Percentiles rank a stretch among this genome's conserved stretches.
Evolutionary conservation across 2,113 vertebrate genomes (phyloP).

Genomic region (Thamnaconus septentrionalis): DNA sequence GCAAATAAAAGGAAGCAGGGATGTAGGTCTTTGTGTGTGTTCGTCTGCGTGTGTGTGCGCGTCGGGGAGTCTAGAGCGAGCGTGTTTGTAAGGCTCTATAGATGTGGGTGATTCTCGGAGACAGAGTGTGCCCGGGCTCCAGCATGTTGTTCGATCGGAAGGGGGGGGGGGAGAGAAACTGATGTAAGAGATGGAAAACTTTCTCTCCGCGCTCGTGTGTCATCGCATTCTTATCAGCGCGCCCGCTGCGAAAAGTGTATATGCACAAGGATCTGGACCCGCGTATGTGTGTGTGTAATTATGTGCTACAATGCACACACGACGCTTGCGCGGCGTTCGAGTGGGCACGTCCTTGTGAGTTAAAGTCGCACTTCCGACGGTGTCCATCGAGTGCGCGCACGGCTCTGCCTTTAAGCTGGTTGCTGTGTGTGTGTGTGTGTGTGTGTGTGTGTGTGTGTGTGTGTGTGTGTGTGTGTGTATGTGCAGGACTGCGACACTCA

Average conservation of each 20-base stretch:
- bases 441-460: conserved; percentile 39
- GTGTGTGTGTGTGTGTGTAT: conserved; percentile 17
- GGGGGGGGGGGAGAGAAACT: conserved; percentile 59
- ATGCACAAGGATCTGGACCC: conserved; percentile 48
- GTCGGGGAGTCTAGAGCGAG: conserved; percentile 35
- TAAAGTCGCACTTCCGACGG: conserved; percentile 43
- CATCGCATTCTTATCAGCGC: conserved; percentile 59
- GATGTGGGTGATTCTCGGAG: conserved; percentile 54
- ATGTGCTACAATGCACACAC: conserved; percentile 56
- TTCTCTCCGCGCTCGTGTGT: conserved; percentile 48
- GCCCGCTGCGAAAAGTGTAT: conserved; percentile 40
- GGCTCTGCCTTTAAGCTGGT: conserved; percentile 30
- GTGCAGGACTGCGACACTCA: conserved; percentile 47
- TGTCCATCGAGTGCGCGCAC: conserved; percentile 26
- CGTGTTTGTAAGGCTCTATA: conserved; percentile 34
- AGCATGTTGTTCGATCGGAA: conserved; percentile 47
- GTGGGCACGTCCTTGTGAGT: conserved; percentile 32
- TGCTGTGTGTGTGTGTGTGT: conserved; percentile 29
- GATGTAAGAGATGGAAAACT: conserved; percentile 73
- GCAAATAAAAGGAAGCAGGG: conserved; percentile 65
- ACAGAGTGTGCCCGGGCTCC: conserved; percentile 46
- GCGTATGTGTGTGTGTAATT: conserved; percentile 48
- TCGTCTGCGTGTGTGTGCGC: conserved; percentile 19
- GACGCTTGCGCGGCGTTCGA: conserved; percentile 19
- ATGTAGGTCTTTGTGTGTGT: conserved; percentile 56